These are phyloP conservation scores for Ptychobarbus kaznakovi DNA, from an alignment of 2,797 vertebrate genomes.

Conservation along the genomic window DNA sequence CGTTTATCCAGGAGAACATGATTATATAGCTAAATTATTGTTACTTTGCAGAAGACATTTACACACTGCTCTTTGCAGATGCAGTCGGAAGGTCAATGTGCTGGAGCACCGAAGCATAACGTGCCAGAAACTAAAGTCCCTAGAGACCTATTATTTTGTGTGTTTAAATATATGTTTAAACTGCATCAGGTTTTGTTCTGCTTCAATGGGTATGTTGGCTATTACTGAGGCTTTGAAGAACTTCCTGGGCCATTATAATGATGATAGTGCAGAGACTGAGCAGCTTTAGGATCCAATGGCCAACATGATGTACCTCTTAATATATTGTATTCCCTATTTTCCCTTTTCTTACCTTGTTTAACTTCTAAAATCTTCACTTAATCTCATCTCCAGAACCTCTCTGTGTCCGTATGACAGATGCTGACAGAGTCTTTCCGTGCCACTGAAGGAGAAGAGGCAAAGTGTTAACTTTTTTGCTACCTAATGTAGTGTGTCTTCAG, in stretches of 20 bases:
- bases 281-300: background rate
- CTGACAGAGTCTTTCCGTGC: conserved; percentile 49
- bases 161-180: conserved; percentile 31
- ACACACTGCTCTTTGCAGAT: conserved; percentile 11
- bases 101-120: background rate
- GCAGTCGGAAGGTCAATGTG: conserved; percentile 9
- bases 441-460: conserved; percentile 30
- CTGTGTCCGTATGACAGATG: conserved; percentile 41
- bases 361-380: conserved; percentile 3
- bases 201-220: conserved; percentile 38
- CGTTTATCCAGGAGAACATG: background rate
- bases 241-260: conserved; percentile 21
- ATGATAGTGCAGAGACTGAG: conserved; percentile 25
- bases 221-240: conserved; percentile 10
- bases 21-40: background rate
- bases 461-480: conserved; percentile 32
- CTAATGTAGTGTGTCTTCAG: conserved; percentile 54
- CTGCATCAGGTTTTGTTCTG: conserved; percentile 34
- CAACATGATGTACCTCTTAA: background rate
- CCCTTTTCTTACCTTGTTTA: background rate
- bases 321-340: conserved; percentile 26
- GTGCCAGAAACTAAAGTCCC: conserved; percentile 11
- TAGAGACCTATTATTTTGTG: conserved; percentile 40
- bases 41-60: conserved; percentile 13
- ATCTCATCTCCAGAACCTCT: conserved; percentile 5